Base-by-base conservation (phyloP, 2,113 vertebrate genomes). In the Girardinichthys multiradiatus region DNA sequence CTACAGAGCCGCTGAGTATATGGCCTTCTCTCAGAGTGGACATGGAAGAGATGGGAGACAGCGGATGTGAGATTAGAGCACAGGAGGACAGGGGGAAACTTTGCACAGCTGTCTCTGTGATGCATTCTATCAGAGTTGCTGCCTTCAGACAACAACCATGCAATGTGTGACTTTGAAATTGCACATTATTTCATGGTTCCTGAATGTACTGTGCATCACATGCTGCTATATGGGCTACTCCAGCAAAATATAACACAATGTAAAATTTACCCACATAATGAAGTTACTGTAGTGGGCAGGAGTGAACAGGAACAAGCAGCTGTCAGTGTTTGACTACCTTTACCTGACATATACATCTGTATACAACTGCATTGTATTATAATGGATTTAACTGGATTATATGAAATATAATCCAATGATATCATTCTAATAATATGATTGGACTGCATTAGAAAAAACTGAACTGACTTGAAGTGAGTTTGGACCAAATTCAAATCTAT, bases 51-150 rank as follows among this genome's bases (percentile, higher is more conserved):
- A 66, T 17, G 24, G 79, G 63, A 70, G 79, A 66, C 1, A 3
- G 39, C 28, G 17, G 64, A 14, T 62, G 42, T 31, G 45, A 76
- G 78, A 84, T 87, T 58, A 70, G 75, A 86, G 72, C 61, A 35
- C 57, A 26, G 11, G 48, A 81, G 64, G 45, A 83, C 73, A 67
- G 11, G 33, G 72, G 66, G 13, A 60, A 72, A 80, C 51, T 70
- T 82, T 76, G 70, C 82, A 74, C 76, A 70, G 74, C 85, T 79
- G 78, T 62, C 65, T 83, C 68, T 8, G 28, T 29, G 81, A 80
- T 26, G 66, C 73, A 66, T 31, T 66, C 72, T 24, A 42, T 71
- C 26, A 2, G 57, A 13, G 45, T 63, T 2, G 21, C 57, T 30
- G 48, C 63, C 76, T 61, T 64, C 37, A 64, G 48, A 78, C 71